Percentiles rank a stretch among this genome's conserved stretches.
Evolutionary conservation across 2,797 vertebrate species (phyloP).

Genomic region (Sciurus carolinensis): DNA sequence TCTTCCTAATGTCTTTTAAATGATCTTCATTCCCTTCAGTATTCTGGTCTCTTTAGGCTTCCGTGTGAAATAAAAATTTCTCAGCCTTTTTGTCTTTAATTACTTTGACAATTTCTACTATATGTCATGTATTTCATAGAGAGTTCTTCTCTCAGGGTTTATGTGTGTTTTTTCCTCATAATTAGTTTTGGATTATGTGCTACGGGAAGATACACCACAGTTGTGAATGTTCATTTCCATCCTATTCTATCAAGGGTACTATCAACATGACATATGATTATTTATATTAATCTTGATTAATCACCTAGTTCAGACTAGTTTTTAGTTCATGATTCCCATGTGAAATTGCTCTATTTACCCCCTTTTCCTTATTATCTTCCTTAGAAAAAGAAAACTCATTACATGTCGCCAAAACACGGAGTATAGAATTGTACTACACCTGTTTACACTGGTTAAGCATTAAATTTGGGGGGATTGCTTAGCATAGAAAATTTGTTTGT

Average conservation of each 20-base stretch:
- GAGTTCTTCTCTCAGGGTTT: neutral
- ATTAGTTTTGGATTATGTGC: neutral
- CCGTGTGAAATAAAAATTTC: neutral
- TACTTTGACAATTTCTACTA: neutral
- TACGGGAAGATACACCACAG: neutral
- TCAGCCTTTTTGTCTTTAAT: neutral
- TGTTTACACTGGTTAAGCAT: neutral
- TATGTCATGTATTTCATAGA: neutral
- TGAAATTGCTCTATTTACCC: neutral
- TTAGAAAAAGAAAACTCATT: neutral
- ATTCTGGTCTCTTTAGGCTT: neutral
- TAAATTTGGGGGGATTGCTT: neutral
- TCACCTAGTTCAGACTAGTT: neutral
- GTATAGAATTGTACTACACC: neutral
- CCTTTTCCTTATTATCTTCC: neutral
- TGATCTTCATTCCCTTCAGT: neutral
- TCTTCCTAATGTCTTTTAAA: neutral
- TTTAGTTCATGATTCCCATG: neutral
- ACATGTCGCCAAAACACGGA: neutral
- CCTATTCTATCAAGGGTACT: neutral
- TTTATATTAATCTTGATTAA: neutral
- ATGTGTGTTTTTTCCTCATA: neutral
- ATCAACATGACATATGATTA: neutral
- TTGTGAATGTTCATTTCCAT: neutral
- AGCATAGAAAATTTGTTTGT: neutral